phyloP scores from a whole-genome alignment of 2,888 invertebrate genomes.

The Sphecodes monilicornis region DNA sequence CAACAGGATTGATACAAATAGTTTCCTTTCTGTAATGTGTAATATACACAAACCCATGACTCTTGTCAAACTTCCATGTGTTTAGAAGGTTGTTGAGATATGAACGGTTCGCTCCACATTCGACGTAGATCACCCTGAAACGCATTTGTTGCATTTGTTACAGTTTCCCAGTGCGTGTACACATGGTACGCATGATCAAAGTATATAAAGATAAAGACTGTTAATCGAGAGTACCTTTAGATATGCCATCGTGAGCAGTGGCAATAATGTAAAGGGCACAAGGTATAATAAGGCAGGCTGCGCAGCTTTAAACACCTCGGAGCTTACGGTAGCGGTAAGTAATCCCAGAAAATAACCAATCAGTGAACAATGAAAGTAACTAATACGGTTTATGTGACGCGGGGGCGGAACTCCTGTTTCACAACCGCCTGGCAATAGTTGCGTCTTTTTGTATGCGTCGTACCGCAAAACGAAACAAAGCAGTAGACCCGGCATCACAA shows the following conservation, averaged over 20 bases:
- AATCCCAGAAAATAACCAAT: constrained; percentile 98
- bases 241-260: constrained; percentile 98
- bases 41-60: constrained; percentile 67
- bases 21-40: constrained; percentile 59
- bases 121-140: constrained; percentile 96
- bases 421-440: constrained; percentile 87
- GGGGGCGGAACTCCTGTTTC: constrained; percentile 88
- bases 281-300: constrained; percentile 98
- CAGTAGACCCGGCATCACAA: constrained; percentile 97
- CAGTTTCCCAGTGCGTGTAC: background rate
- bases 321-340: constrained; percentile 98
- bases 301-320: constrained; percentile 99
- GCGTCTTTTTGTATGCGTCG: constrained; percentile 98
- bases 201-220: background rate
- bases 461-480: constrained; percentile 98
- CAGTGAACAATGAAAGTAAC: constrained; percentile 99
- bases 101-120: constrained; percentile 99
- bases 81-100: constrained; percentile 92
- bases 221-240: constrained; percentile 90
- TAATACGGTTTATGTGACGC: constrained; percentile 86
- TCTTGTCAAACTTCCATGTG: constrained; percentile 91
- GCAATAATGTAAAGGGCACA: constrained; percentile 98
- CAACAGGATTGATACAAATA: constrained; percentile 62
- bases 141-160: constrained; percentile 40
- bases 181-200: background rate